Conservation (phyloP, 2,888 invertebrate genomes). For the Pterostichus madidus region DNA sequence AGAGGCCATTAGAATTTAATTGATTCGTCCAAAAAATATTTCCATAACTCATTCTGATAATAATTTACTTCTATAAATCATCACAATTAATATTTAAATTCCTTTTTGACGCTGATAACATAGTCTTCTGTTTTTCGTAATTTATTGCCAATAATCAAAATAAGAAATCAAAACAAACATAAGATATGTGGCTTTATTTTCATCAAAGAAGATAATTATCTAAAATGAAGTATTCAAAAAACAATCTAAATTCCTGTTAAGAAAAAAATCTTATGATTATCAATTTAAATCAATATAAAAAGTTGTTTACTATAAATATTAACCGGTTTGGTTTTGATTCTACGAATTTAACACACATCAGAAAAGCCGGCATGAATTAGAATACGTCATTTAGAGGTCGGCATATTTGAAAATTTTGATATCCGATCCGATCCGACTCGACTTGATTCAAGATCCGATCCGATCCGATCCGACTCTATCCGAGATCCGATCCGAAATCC, state of each 20-base stretch:
- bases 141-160: constrained; percentile 9
- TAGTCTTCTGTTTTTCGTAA: background rate
- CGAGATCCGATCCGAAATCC: no score
- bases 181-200: constrained; percentile 6
- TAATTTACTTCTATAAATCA: constrained; percentile 37
- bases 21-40: constrained; percentile 30
- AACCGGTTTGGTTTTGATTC: background rate
- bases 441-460: no score
- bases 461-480: no score
- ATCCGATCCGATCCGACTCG: no score
- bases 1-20: constrained; percentile 39
- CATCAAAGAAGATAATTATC: constrained; percentile 12
- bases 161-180: constrained; percentile 9
- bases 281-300: constrained; percentile 10
- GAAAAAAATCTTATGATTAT: background rate
- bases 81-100: constrained; percentile 27
- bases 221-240: background rate
- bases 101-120: background rate
- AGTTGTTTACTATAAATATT: constrained; percentile 3
- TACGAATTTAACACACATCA: background rate
- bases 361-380: background rate
- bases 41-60: constrained; percentile 30
- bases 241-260: background rate
- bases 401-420: no score
- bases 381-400: no score